A percentile compares a stretch with the other conserved stretches of the same genome.
Conservation (phyloP, 2,888 invertebrate species). For the Diloba caeruleocephala region DNA sequence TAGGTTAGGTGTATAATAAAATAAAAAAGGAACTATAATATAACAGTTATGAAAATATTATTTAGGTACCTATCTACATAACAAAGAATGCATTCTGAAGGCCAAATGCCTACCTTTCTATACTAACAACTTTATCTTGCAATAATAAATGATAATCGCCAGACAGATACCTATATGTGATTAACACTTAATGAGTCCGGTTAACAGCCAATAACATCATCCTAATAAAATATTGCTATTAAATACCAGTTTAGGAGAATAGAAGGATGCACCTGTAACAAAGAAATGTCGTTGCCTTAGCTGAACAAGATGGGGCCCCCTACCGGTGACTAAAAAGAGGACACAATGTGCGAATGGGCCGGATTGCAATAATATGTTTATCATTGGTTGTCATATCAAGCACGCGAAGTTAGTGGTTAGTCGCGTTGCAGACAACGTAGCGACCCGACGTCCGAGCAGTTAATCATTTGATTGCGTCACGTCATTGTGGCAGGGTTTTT, state of each 20-base stretch:
- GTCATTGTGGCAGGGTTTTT: conserved; percentile 50
- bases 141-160: conserved; percentile 7
- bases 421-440: conserved; percentile 61
- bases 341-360: conserved; percentile 43
- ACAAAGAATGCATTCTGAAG: neutral
- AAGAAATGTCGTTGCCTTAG: neutral
- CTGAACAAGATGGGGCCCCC: conserved; percentile 8
- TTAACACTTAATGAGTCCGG: neutral
- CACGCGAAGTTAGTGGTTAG: conserved; percentile 59
- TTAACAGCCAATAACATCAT: neutral
- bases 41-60: too few relatives aligned
- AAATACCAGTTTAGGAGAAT: too few relatives aligned
- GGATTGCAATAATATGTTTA: conserved; percentile 47
- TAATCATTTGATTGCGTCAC: conserved; percentile 56
- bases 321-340: conserved; percentile 27
- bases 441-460: conserved; percentile 60
- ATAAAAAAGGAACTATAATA: too few relatives aligned
- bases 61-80: neutral
- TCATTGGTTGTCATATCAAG: conserved; percentile 22
- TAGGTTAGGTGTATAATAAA: too few relatives aligned
- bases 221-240: neutral
- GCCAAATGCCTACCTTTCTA: conserved; percentile 1
- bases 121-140: conserved; percentile 5
- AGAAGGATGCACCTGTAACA: neutral
- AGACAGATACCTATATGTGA: conserved; percentile 4